Base-by-base conservation (phyloP, 2,888 invertebrate species). In the Mystacides longicornis region DNA sequence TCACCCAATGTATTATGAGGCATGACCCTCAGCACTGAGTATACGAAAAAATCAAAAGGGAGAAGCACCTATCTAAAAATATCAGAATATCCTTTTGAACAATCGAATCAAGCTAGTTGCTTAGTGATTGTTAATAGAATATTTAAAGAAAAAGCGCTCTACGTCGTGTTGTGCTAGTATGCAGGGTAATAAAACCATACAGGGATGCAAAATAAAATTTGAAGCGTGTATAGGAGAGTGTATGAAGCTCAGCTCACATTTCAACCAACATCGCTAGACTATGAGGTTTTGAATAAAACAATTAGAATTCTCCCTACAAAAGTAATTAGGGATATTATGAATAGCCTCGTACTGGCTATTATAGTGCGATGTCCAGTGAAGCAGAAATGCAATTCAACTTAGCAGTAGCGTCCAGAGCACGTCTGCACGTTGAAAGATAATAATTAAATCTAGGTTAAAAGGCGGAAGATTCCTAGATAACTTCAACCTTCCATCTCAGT, bases 241-340 rank as follows among this genome's bases (percentile, higher is more conserved):
- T 37, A 37, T n/a, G n/a, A n/a, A n/a, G n/a, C n/a, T n/a, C n/a
- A 53, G 53, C 37, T 48, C 42, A 53, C 54, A 54, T 54, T 49
- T 50, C 49, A 54, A 45, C 42, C 37, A 37, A 14, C 37, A 37
- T 37, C 37, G n/a, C 54, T 55, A 51, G 43, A 43, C 52, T 51
- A 37, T 18, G 33, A 54, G 48, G 45, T 59, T 59, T 59, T 59
- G 60, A 62, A 57, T 63, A 58, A 62, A 62, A 62, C 62, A 62
- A 62, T 62, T 62, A 60, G 60, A 62, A 62, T 62, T 62, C 62
- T 58, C 62, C 58, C 58, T 57, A 60, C 60, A 62, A 62, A 62
- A 60, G 62, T 62, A 62, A 62, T 62, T 62, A 62, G 62, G 62
- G 62, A 60, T 62, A 62, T 62, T 62, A 62, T 62, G 60, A 62